A percentile compares a stretch with the other conserved stretches of the same genome.
phyloP scores from a whole-genome alignment of 2,888 invertebrate species.

The Adela reaumurella region DNA sequence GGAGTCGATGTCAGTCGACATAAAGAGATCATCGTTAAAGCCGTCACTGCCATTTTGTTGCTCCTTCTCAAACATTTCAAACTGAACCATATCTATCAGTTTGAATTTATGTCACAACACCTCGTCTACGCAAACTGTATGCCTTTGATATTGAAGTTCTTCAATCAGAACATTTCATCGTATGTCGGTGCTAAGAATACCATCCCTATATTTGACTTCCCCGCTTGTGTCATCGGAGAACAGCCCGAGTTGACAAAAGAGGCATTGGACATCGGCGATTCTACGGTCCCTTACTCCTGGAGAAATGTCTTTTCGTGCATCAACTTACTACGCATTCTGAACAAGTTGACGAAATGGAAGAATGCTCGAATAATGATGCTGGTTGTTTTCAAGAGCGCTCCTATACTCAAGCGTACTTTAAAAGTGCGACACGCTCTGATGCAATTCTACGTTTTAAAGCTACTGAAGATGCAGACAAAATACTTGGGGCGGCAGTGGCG shows the following conservation, averaged over 20 bases:
- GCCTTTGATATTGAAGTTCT: constrained; percentile 95
- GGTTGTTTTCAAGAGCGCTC: constrained; percentile 98
- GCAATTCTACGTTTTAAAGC: constrained; percentile 95
- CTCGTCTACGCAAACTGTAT: constrained; percentile 99
- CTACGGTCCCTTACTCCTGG: constrained; percentile 86
- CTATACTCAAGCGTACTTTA: constrained; percentile 92
- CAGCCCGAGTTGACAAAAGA: constrained; percentile 91
- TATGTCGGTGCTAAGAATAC: constrained; percentile 94
- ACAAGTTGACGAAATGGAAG: constrained; percentile 99
- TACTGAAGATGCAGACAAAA: constrained; percentile 99
- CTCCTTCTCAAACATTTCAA: constrained; percentile 96
- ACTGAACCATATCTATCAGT: constrained; percentile 95
- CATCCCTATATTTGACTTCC: constrained; percentile 92
- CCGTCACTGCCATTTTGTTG: constrained; percentile 85
- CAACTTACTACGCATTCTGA: constrained; percentile 91
- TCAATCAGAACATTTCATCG: constrained; percentile 95
- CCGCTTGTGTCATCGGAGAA: constrained; percentile 92
- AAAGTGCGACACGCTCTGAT: constrained; percentile 95
- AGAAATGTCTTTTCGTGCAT: constrained; percentile 97
- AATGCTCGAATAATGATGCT: constrained; percentile 99
- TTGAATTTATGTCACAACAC: constrained; percentile 99
- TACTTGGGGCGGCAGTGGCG: constrained; percentile 99
- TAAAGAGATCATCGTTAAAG: constrained; percentile 98
- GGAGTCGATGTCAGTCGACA: constrained; percentile 98
- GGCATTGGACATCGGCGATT: constrained; percentile 81